phyloP scores from a whole-genome alignment of 2,113 vertebrate species.

The Microtus montanus region DNA sequence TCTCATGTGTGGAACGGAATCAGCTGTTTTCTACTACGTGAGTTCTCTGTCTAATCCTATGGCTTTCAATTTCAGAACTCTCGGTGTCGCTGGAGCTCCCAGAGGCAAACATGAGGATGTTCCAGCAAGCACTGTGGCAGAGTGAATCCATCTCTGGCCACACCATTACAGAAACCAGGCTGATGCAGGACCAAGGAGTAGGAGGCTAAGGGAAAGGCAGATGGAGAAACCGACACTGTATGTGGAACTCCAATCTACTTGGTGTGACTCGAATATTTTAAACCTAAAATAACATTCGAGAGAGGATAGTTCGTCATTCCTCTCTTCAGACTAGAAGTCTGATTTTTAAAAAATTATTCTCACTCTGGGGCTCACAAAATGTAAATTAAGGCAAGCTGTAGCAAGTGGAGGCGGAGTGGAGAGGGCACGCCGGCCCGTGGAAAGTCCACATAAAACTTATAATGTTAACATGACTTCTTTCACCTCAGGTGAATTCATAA shows the following conservation, averaged over 20 bases:
- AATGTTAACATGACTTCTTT: slow-evolving; percentile 85
- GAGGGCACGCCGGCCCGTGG: slow-evolving; percentile 72
- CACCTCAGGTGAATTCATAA: slow-evolving; percentile 86
- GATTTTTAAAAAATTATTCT: slow-evolving; percentile 78
- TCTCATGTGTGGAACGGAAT: not conserved
- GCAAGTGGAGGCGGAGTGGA: slow-evolving; percentile 53
- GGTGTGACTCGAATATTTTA: not conserved
- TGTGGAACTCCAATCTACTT: not conserved
- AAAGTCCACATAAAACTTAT: slow-evolving; percentile 86
- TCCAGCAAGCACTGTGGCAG: fast-evolving
- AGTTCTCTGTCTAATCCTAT: fast-evolving
- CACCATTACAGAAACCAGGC: not conserved
- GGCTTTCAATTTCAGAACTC: fast-evolving
- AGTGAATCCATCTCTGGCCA: not conserved
- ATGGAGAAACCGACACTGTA: fast-evolving
- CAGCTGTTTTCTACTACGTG: fast-evolving
- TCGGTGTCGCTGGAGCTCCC: fast-evolving
- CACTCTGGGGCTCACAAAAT: slow-evolving; percentile 79
- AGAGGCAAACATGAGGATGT: fast-evolving
- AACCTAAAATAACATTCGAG: slow-evolving; percentile 48
- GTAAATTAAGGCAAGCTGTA: slow-evolving; percentile 55
- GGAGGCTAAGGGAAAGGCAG: fast-evolving
- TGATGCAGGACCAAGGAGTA: not conserved
- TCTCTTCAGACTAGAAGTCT: slow-evolving; percentile 68
- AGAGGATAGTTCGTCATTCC: slow-evolving; percentile 9